phyloP scores from a whole-genome alignment of 1,140 invertebrate genomes.

The Stenopsyche tienmushanensis region DNA sequence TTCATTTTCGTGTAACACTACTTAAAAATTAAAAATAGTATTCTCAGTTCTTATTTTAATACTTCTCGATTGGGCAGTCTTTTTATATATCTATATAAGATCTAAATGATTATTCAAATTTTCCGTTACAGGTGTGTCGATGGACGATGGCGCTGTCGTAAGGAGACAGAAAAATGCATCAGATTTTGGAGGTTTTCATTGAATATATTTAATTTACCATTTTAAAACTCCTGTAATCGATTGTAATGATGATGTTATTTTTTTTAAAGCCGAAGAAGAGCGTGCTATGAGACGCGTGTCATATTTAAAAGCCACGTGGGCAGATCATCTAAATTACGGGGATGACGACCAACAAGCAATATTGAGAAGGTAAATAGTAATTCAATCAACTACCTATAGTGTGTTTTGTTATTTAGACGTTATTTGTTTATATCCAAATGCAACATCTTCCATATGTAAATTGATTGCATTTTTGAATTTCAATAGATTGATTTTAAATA shows the following conservation, averaged over 20 bases:
- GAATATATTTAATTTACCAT: not conserved
- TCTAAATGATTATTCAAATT: slow-evolving; percentile 1
- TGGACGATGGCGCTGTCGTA: slow-evolving; percentile 58
- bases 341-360: slow-evolving; percentile 61
- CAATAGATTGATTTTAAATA: too few relatives aligned
- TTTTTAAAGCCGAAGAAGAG: slow-evolving; percentile 66
- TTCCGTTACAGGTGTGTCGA: slow-evolving; percentile 30
- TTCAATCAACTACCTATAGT: too few relatives aligned
- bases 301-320: slow-evolving; percentile 86
- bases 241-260: slow-evolving; percentile 31
- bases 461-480: too few relatives aligned
- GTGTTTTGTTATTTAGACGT: too few relatives aligned
- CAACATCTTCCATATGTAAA: too few relatives aligned
- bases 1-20: too few relatives aligned
- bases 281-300: slow-evolving; percentile 83
- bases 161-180: slow-evolving; percentile 62
- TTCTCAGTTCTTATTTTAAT: too few relatives aligned
- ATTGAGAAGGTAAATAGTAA: slow-evolving; percentile 57
- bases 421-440: too few relatives aligned
- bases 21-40: too few relatives aligned
- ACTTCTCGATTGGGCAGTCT: too few relatives aligned
- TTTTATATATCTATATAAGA: not conserved
- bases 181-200: slow-evolving; percentile 47
- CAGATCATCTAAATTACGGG: slow-evolving; percentile 66
- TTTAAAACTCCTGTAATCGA: not conserved